These are phyloP conservation scores for Acrobasis consociella DNA, from an alignment of 2,888 invertebrate species.

Conservation along the genomic window DNA sequence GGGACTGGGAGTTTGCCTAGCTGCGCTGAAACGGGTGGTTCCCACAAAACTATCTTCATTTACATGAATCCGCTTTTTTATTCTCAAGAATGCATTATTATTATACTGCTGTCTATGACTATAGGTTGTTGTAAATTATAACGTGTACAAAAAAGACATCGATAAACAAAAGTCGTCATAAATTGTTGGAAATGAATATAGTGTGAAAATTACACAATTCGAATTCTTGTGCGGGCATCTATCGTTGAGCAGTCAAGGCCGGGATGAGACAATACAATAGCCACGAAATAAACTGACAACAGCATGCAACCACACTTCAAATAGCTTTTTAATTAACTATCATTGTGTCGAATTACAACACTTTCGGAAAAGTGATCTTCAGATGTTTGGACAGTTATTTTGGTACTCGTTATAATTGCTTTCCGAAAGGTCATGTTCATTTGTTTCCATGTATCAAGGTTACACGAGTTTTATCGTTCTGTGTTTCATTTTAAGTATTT, in stretches of 20 bases:
- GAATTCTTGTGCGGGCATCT: conserved; percentile 31
- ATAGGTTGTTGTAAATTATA: neutral
- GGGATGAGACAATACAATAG: conserved; percentile 41
- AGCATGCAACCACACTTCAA: conserved; percentile 50
- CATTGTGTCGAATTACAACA: conserved; percentile 49
- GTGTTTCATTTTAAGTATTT: too few species aligned
- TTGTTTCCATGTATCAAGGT: neutral
- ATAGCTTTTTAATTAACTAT: conserved; percentile 62
- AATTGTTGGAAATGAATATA: conserved; percentile 20
- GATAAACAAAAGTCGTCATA: conserved; percentile 5
- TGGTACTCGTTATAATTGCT: neutral
- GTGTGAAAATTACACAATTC: conserved; percentile 36
- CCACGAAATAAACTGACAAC: conserved; percentile 44
- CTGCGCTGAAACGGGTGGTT: too few species aligned
- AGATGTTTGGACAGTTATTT: conserved; percentile 17
- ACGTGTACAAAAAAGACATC: neutral
- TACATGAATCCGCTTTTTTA: neutral
- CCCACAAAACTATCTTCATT: too few species aligned
- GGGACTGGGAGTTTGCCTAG: too few species aligned
- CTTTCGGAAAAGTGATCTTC: conserved; percentile 29
- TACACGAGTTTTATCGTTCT: neutral
- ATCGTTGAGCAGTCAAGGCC: conserved; percentile 49
- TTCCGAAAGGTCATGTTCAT: conserved; percentile 6
- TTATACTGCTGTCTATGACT: neutral
- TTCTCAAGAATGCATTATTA: neutral